Evolutionary conservation across 2,113 vertebrate species (phyloP).

Genomic region (Mormyrus lacerda): DNA sequence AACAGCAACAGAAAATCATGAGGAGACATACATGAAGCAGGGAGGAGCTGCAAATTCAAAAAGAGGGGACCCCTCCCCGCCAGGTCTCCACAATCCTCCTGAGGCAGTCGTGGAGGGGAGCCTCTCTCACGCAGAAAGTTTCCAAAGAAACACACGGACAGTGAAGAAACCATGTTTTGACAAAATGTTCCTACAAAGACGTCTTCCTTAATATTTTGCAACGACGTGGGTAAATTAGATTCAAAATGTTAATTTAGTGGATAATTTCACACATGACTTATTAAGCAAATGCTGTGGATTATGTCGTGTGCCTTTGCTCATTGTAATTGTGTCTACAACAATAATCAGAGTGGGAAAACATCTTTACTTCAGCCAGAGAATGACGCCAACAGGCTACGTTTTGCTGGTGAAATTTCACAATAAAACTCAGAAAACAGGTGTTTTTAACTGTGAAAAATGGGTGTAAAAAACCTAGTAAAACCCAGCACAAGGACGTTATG

Average conservation of each 20-base stretch:
- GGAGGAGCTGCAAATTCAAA: not conserved
- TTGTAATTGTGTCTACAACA: not conserved
- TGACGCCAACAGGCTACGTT: not conserved
- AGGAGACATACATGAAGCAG: not conserved
- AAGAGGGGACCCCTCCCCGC: not conserved
- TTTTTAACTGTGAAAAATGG: not conserved
- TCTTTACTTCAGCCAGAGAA: not conserved
- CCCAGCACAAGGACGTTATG: not conserved
- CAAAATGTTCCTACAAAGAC: not conserved
- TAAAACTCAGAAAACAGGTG: not conserved
- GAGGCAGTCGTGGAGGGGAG: not conserved
- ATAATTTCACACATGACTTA: constrained; percentile 18
- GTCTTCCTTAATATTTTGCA: not conserved
- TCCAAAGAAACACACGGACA: not conserved
- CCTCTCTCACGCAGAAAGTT: not conserved
- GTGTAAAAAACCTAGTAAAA: not conserved
- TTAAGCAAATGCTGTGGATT: constrained; percentile 12
- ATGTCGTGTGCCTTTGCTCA: not conserved
- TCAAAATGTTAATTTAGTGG: constrained; percentile 5
- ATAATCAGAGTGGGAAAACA: not conserved
- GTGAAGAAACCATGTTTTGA: not conserved
- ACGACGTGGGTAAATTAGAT: constrained; percentile 1
- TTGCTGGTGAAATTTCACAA: not conserved
- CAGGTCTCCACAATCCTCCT: not conserved
- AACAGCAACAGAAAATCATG: not conserved